These are phyloP conservation scores for Carassius gibelio DNA, from an alignment of 2,113 vertebrate genomes.

Conservation along the genomic window DNA sequence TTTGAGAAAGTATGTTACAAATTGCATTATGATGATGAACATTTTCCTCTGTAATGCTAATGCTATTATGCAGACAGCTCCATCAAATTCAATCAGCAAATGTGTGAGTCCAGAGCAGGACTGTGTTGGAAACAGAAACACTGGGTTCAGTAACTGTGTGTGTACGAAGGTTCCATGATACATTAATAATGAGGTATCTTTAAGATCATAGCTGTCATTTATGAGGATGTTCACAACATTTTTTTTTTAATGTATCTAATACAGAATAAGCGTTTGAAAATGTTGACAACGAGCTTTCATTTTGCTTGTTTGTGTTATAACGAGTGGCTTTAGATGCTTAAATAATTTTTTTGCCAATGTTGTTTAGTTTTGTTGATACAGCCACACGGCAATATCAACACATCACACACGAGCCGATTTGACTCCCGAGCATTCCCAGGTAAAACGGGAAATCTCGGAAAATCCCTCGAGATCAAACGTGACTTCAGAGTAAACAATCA, in stretches of 20 bases:
- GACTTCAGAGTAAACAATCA: too few relatives aligned
- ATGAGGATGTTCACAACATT: background rate
- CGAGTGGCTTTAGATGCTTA: background rate
- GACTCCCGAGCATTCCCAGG: too few relatives aligned
- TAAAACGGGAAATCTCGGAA: too few relatives aligned
- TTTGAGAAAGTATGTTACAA: constrained; percentile 52
- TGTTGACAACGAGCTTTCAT: background rate
- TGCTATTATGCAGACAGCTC: constrained; percentile 56
- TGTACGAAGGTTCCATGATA: constrained; percentile 9
- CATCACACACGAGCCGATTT: too few relatives aligned
- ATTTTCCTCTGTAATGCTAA: constrained; percentile 60
- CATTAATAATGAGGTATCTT: constrained; percentile 29
- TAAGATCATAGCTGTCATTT: background rate
- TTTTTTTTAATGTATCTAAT: background rate
- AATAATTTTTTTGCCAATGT: background rate
- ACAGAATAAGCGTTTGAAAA: background rate
- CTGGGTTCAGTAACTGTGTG: constrained; percentile 16
- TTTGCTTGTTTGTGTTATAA: background rate
- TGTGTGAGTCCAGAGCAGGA: constrained; percentile 24
- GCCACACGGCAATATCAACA: too few relatives aligned
- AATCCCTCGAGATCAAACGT: too few relatives aligned
- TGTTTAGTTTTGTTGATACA: background rate
- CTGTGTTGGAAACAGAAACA: constrained; percentile 5
- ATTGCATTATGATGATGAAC: constrained; percentile 59
- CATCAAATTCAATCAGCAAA: constrained; percentile 53